Evolutionary conservation across 2,888 invertebrate genomes (phyloP).

Genomic region (Spatulosminthurus flaviceps): DNA sequence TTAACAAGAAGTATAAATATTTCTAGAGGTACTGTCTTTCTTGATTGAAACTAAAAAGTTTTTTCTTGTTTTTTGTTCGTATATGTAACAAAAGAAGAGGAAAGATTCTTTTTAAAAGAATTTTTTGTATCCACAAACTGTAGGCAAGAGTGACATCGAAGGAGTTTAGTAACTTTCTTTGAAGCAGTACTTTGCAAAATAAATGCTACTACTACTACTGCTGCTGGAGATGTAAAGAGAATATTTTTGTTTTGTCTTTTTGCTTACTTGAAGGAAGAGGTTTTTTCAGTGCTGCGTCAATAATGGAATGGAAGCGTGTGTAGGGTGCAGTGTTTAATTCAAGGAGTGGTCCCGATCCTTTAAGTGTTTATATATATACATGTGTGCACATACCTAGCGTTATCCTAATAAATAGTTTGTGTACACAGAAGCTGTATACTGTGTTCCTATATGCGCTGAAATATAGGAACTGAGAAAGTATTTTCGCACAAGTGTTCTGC

Average conservation of each 20-base stretch:
- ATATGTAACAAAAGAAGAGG: too few relatives aligned
- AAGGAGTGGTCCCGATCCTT: not conserved
- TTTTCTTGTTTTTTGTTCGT: too few relatives aligned
- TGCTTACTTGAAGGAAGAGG: not conserved
- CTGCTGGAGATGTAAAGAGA: not conserved
- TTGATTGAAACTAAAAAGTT: too few relatives aligned
- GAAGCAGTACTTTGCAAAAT: not conserved
- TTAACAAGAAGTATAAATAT: too few relatives aligned
- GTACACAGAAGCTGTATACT: too few relatives aligned
- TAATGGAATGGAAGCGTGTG: not conserved
- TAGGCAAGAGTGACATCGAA: not conserved
- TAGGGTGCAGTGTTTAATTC: not conserved
- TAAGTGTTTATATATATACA: conserved; percentile 10
- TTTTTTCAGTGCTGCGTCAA: not conserved
- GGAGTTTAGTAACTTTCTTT: not conserved
- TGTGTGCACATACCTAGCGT: not conserved
- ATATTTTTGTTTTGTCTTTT: not conserved
- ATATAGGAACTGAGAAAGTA: not conserved
- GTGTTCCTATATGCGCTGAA: too few relatives aligned
- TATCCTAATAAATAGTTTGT: too few relatives aligned
- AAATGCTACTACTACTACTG: too few relatives aligned
- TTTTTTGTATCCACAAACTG: too few relatives aligned
- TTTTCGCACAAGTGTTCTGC: not conserved
- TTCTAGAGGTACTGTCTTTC: too few relatives aligned
- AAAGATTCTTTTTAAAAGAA: too few relatives aligned